Conservation (phyloP, 2,797 vertebrate genomes). For the Enteromius afrohamiltoni region DNA sequence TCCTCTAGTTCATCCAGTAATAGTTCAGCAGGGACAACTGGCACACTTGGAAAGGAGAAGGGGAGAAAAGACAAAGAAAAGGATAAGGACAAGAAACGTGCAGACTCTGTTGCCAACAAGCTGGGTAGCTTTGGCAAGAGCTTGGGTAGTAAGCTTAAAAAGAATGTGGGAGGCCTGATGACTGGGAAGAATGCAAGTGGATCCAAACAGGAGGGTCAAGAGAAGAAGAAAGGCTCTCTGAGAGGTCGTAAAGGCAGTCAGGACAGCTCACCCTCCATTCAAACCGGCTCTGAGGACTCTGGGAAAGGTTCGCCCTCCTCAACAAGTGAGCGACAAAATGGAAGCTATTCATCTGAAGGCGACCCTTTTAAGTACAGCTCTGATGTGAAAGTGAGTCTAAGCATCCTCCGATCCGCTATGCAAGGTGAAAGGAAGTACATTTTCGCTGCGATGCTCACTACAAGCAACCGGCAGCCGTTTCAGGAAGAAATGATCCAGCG, state of each 20-base stretch:
- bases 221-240: constrained; percentile 91
- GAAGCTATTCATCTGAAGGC: constrained; percentile 72
- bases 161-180: constrained; percentile 96
- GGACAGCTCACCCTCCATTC: constrained; percentile 77
- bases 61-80: constrained; percentile 74
- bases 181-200: constrained; percentile 78
- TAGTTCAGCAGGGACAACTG: constrained; percentile 63
- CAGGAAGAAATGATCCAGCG: constrained; percentile 98
- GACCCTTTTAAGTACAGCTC: constrained; percentile 86
- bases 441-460: constrained; percentile 88
- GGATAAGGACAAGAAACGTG: constrained; percentile 91
- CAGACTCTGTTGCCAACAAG: constrained; percentile 95
- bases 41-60: constrained; percentile 70
- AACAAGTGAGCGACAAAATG: constrained; percentile 70
- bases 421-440: constrained; percentile 92
- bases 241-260: constrained; percentile 87
- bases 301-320: constrained; percentile 74
- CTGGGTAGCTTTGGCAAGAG: constrained; percentile 96
- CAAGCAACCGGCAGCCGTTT: constrained; percentile 91
- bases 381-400: constrained; percentile 90
- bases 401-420: constrained; percentile 89
- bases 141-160: constrained; percentile 93
- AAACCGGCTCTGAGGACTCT: constrained; percentile 76
- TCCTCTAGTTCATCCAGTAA: constrained; percentile 78
- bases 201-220: constrained; percentile 76